Conservation (phyloP, 2,888 invertebrate genomes). For the Trissonchulus sp. region DNA sequence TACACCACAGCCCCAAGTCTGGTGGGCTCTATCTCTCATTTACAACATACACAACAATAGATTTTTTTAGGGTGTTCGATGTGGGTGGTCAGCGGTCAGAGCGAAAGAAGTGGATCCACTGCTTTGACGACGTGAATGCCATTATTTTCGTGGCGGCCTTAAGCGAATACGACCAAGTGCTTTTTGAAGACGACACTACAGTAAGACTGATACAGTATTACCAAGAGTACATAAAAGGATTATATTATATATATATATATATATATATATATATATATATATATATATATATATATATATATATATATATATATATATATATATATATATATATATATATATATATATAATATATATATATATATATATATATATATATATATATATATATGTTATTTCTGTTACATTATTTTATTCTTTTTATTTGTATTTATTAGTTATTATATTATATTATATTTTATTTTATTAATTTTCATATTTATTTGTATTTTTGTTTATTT, state of each 20-base stretch:
- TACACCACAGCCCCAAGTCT: too few relatives aligned
- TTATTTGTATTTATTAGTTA: too few relatives aligned
- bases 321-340: conserved; percentile 3
- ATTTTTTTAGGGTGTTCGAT: conserved; percentile 47
- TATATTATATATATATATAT: background rate
- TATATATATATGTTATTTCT: too few relatives aligned
- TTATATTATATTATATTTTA: too few relatives aligned
- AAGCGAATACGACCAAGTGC: conserved; percentile 67
- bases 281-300: conserved; percentile 6
- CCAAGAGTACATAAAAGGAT: background rate
- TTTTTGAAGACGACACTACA: conserved; percentile 99
- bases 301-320: background rate
- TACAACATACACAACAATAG: too few relatives aligned
- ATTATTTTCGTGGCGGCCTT: conserved; percentile 99
- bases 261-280: conserved; percentile 28
- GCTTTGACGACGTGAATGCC: conserved; percentile 46
- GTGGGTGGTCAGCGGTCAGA: conserved; percentile 50
- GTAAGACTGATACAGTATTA: conserved; percentile 60
- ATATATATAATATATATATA: too few relatives aligned
- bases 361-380: too few relatives aligned
- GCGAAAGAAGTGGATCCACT: conserved; percentile 41
- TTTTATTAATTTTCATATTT: too few relatives aligned
- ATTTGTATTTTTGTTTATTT: too few relatives aligned
- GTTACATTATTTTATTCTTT: too few relatives aligned
- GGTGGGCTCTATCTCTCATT: too few relatives aligned